Conservation (phyloP, 1,140 invertebrate genomes). For the Argopecten irradians region DNA sequence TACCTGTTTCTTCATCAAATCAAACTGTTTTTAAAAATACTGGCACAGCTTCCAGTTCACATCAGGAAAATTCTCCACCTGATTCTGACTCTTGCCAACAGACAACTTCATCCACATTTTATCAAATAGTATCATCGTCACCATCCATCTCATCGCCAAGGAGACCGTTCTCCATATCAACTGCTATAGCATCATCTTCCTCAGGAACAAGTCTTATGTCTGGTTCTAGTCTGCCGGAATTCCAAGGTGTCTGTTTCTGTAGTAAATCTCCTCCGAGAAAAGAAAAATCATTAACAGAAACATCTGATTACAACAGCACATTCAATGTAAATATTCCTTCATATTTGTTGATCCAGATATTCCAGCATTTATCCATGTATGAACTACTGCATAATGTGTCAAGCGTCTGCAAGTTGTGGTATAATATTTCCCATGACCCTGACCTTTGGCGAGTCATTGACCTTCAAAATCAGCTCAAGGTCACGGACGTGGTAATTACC, state of each 20-base stretch:
- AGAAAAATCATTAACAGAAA: not conserved
- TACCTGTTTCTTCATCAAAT: not conserved
- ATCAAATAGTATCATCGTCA: not conserved
- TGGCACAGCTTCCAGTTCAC: not conserved
- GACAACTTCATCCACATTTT: too few species aligned
- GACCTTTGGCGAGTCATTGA: slow-evolving; percentile 46
- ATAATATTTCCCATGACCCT: slow-evolving; percentile 44
- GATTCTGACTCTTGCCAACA: not conserved
- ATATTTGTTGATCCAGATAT: slow-evolving; percentile 41
- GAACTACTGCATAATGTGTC: slow-evolving; percentile 33
- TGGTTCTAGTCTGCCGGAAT: not conserved
- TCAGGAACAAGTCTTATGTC: not conserved
- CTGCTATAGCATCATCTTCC: not conserved
- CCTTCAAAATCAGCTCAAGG: slow-evolving; percentile 44
- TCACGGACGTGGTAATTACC: slow-evolving; percentile 27
- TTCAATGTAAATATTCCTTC: slow-evolving; percentile 31
- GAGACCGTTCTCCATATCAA: not conserved
- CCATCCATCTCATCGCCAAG: not conserved
- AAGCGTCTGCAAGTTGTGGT: slow-evolving; percentile 45
- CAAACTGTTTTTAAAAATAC: not conserved
- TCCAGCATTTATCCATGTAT: slow-evolving; percentile 39
- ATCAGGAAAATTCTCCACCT: not conserved
- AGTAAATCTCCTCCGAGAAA: not conserved
- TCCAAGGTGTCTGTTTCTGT: not conserved
- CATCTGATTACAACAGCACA: not conserved